Evolutionary conservation across 2,113 vertebrate species (phyloP).

Genomic region (Cynocephalus volans): DNA sequence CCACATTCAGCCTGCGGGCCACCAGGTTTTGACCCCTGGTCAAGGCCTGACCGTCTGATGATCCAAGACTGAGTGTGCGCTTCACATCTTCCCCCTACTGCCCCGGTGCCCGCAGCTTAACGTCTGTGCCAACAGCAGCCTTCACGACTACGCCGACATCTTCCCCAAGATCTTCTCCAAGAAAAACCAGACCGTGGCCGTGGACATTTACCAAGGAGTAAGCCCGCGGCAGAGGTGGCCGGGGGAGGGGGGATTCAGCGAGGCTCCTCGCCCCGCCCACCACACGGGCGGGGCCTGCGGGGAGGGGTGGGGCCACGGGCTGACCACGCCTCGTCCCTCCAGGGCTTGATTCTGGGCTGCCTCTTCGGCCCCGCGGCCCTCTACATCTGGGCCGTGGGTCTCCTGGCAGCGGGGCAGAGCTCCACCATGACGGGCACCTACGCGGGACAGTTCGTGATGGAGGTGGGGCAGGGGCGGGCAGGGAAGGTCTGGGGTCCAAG

Average conservation of each 20-base stretch:
- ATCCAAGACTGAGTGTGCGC: not conserved
- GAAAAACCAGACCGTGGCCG: slow-evolving; percentile 86
- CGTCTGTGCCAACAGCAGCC: slow-evolving; percentile 88
- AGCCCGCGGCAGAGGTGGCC: not conserved
- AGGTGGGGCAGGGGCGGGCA: slow-evolving; percentile 82
- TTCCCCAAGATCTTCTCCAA: slow-evolving; percentile 89
- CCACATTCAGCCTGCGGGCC: not conserved
- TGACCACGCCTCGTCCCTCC: not conserved
- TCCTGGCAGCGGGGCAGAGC: slow-evolving; percentile 91
- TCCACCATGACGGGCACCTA: slow-evolving; percentile 93
- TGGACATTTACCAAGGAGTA: slow-evolving; percentile 92
- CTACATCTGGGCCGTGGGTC: slow-evolving; percentile 92
- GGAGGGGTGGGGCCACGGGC: not conserved
- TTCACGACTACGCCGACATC: slow-evolving; percentile 85
- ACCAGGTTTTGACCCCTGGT: not conserved
- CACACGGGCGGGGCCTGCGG: not conserved
- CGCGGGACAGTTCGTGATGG: slow-evolving; percentile 92
- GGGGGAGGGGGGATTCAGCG: fast-evolving
- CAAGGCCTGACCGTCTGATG: not conserved
- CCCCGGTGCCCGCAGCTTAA: slow-evolving; percentile 79
- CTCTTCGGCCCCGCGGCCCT: slow-evolving; percentile 88
- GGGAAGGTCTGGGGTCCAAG: not conserved
- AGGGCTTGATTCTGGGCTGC: slow-evolving; percentile 92
- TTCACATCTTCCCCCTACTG: not conserved
- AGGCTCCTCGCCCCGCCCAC: fast-evolving